Conservation (phyloP, 2,113 vertebrate genomes). For the Dolichotis patagonum region DNA sequence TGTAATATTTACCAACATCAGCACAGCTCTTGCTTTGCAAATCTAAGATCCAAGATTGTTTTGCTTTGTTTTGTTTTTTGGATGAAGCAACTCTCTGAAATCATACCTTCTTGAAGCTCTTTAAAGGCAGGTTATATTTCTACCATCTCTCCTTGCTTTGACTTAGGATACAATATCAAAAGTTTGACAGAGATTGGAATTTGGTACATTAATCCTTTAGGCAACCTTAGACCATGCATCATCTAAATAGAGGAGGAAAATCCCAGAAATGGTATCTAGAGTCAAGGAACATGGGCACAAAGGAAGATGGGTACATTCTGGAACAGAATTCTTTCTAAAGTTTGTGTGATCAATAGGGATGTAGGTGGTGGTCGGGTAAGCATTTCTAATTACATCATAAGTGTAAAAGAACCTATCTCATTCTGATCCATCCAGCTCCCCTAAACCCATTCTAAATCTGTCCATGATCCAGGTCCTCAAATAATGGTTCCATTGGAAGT, state of each 20-base stretch:
- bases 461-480: background rate
- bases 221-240: background rate
- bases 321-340: background rate
- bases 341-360: background rate
- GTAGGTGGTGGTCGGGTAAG: background rate
- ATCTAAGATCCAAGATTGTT: background rate
- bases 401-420: background rate
- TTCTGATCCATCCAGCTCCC: background rate
- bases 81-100: conserved; percentile 1
- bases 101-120: background rate
- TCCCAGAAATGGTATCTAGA: background rate
- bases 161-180: background rate
- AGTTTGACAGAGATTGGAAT: background rate
- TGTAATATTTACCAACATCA: background rate
- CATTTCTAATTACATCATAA: background rate
- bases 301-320: background rate
- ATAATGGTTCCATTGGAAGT: background rate
- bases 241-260: background rate
- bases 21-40: background rate
- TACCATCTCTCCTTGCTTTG: background rate
- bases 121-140: background rate
- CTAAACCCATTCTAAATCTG: background rate
- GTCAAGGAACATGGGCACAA: background rate
- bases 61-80: background rate
- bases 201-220: background rate